These are phyloP conservation scores for Cynopterus brachyotis DNA, from an alignment of 2,113 vertebrate genomes.

Conservation along the genomic window DNA sequence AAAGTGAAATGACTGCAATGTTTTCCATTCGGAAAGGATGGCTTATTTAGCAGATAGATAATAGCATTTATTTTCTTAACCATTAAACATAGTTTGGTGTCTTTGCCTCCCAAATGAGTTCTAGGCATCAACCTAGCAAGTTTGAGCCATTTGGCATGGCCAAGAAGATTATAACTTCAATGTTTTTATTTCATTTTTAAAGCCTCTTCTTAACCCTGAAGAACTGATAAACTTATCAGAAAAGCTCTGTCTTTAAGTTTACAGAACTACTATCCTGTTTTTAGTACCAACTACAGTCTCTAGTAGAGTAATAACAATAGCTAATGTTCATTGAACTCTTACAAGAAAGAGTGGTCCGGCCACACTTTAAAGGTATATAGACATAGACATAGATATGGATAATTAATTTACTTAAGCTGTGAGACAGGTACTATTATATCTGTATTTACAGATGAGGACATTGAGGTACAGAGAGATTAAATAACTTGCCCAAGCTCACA, in stretches of 20 bases:
- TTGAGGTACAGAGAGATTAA: background rate
- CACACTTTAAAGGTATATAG: background rate
- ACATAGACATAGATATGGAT: background rate
- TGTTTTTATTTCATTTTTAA: background rate
- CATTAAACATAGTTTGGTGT: slow-evolving; percentile 42
- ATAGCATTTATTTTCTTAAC: slow-evolving; percentile 63
- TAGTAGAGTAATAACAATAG: background rate
- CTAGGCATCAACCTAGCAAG: background rate
- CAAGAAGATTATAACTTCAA: background rate
- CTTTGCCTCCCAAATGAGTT: background rate
- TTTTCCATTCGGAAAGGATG: slow-evolving; percentile 65
- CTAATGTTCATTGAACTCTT: background rate
- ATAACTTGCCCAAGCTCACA: background rate
- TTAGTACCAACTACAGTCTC: background rate
- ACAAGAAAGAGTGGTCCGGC: background rate
- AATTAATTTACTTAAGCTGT: background rate
- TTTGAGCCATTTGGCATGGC: slow-evolving; percentile 2
- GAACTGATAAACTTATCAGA: slow-evolving; percentile 15
- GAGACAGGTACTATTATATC: background rate
- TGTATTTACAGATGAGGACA: background rate
- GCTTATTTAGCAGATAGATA: slow-evolving; percentile 46
- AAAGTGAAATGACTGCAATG: slow-evolving; percentile 45
- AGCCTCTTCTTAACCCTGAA: slow-evolving; percentile 15
- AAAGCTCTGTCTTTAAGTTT: background rate
- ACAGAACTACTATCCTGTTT: background rate